Base-by-base conservation (phyloP, 2,888 invertebrate genomes). In the Sisyra nigra region DNA sequence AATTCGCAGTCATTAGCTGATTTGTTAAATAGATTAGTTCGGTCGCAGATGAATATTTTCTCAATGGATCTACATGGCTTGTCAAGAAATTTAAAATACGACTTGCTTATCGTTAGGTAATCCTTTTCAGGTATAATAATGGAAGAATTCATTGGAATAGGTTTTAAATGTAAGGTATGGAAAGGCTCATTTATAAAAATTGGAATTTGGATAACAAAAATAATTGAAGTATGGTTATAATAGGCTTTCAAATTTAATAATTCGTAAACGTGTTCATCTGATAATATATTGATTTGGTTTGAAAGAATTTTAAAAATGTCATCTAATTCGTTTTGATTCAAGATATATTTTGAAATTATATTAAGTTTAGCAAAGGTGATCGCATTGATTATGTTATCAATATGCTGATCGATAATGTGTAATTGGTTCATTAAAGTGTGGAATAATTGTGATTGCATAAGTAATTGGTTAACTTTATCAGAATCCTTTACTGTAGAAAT, bases 191-290 rank as follows among this genome's bases (percentile, higher is more conserved):
- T 30, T 8, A 10, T 10, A 30, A 30, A 30, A 8, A 8, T 8
- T 8, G 31, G 5, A 2, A 38, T 38, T 38, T 13, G 38, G 9
- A 38, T 38, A 3, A 10, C 19, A 38, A 38, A 38, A 8, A 38
- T 38, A 18, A 38, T 38, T 9, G 38, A 11, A 18, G 38, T 38
- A 18, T 38, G 9, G 18, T 38, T 38, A 38, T 38, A 10, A 13
- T 38, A 38, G 2, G 18, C 38, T 38, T 38, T n/a, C n/a, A n/a
- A n/a, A n/a, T n/a, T n/a, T n/a, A n/a, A n/a, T n/a, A n/a, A n/a
- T n/a, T n/a, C n/a, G n/a, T 38, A 38, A n/a, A 38, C 10, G 2
- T 38, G 19, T 38, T 38, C 18, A 9, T 11, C 5, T 10, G 18
- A 38, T 38, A 17, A 2, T 8, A 38, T 38, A 9, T 38, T 10